Evolutionary conservation across 2,113 vertebrate genomes (phyloP).

Genomic region (Emberiza fucata): DNA sequence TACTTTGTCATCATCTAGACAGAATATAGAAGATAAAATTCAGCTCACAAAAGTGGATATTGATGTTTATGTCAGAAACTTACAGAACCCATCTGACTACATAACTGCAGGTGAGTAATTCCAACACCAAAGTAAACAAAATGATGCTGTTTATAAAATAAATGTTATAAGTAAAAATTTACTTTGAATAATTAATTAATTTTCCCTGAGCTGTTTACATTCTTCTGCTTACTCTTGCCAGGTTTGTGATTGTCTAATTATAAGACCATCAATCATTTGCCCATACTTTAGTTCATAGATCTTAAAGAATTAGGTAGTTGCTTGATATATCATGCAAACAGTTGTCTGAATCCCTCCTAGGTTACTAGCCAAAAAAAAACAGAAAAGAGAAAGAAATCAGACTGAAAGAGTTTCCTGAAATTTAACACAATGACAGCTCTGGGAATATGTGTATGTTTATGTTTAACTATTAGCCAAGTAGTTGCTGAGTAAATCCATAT

Average conservation of each 20-base stretch:
- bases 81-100: slow-evolving; percentile 76
- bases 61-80: slow-evolving; percentile 52
- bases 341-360: neutral
- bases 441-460: too few species aligned
- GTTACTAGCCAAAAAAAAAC: neutral
- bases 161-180: neutral
- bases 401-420: too few species aligned
- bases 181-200: neutral
- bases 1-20: slow-evolving; percentile 71
- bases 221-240: neutral
- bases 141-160: neutral
- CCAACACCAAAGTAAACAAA: neutral
- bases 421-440: too few species aligned
- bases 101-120: slow-evolving; percentile 71
- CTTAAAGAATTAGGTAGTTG: neutral
- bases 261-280: neutral
- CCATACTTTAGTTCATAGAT: neutral
- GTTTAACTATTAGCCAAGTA: neutral
- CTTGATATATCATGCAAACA: neutral
- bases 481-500: neutral
- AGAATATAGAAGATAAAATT: slow-evolving; percentile 75
- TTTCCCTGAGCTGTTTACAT: neutral
- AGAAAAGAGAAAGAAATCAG: too few species aligned
- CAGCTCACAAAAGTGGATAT: slow-evolving; percentile 65
- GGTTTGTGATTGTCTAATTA: neutral